Base-by-base conservation (phyloP, 2,888 invertebrate species). In the Agrypnus murinus region DNA sequence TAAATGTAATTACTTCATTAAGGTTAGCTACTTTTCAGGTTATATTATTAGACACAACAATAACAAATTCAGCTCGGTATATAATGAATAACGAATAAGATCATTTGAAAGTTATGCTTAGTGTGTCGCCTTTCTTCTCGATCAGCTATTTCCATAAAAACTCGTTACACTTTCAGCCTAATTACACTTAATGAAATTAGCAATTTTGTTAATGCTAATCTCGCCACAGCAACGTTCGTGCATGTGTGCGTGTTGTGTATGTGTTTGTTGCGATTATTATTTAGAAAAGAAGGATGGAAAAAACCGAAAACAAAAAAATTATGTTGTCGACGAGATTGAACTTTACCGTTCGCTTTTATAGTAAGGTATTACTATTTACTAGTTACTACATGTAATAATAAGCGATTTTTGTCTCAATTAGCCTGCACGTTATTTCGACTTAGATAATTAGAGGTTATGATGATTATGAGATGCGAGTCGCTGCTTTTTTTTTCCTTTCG, bases 91-190 rank as follows among this genome's bases (percentile, higher is more conserved):
- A 46, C 17, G 17, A 50, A 5, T 31, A 32, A 32, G 7, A n/a
- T 10, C 15, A 15, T 43, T 43, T 3, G 48, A 19, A 48, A 19
- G 48, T 48, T n/a, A 19, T 15, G 48, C 25, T 48, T 48, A 48
- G 48, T 48, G 25, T 19, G 48, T 48, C 48, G 48, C 48, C 48
- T 48, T 48, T 48, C 50, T 50, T 50, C 50, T 45, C 14, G 17
- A n/a, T 25, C 19, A 12, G 5, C 4, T n/a, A 50, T 50, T 46
- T 50, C 50, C 50, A 50, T 31, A 50, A 50, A 50, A 50, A 50
- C 50, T 50, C 31, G 50, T 50, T 50, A 50, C 50, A 50, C 50
- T 50, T 50, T 50, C 48, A 31, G 50, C 31, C 50, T 50, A 50
- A 50, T 50, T 50, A 19, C 50, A 9, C 12, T 7, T 31, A 50